Percentiles rank a stretch among this genome's conserved stretches.
Evolutionary conservation across 2,113 vertebrate species (phyloP).

Genomic region (Beaufortia kweichowensis): DNA sequence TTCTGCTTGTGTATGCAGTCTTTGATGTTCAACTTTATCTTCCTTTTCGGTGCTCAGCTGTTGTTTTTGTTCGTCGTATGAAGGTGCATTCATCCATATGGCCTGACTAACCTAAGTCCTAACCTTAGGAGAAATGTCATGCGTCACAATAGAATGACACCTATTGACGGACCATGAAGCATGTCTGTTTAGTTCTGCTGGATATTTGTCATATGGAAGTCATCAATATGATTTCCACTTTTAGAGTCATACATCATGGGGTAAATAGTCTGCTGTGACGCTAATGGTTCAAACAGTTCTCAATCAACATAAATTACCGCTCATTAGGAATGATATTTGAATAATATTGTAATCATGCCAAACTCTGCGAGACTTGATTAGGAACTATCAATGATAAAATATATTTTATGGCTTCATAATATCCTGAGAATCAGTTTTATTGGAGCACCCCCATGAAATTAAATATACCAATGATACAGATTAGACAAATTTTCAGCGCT

Average conservation of each 20-base stretch:
- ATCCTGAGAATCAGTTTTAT: not conserved
- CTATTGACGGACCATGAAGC: constrained; percentile 45
- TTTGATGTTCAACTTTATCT: not conserved
- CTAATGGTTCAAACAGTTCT: constrained; percentile 56
- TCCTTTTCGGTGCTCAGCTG: not conserved
- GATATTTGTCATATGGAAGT: constrained; percentile 41
- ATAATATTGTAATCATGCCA: constrained; percentile 63
- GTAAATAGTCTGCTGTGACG: constrained; percentile 59
- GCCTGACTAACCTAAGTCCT: not conserved
- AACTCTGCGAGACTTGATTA: constrained; percentile 53
- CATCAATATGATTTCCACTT: constrained; percentile 62
- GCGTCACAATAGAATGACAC: not conserved
- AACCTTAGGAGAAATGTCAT: not conserved
- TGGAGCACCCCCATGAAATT: not conserved
- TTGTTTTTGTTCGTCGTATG: not conserved
- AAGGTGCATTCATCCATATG: not conserved
- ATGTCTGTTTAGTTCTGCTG: not conserved
- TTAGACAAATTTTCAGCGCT: not conserved
- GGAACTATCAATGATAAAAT: constrained; percentile 53
- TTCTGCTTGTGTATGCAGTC: not conserved
- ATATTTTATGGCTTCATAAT: not conserved
- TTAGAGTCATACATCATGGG: constrained; percentile 35
- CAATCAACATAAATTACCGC: constrained; percentile 64
- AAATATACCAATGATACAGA: not conserved
- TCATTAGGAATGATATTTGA: constrained; percentile 68